phyloP scores from a whole-genome alignment of 2,888 invertebrate genomes.

The Cephus rjabovi region DNA sequence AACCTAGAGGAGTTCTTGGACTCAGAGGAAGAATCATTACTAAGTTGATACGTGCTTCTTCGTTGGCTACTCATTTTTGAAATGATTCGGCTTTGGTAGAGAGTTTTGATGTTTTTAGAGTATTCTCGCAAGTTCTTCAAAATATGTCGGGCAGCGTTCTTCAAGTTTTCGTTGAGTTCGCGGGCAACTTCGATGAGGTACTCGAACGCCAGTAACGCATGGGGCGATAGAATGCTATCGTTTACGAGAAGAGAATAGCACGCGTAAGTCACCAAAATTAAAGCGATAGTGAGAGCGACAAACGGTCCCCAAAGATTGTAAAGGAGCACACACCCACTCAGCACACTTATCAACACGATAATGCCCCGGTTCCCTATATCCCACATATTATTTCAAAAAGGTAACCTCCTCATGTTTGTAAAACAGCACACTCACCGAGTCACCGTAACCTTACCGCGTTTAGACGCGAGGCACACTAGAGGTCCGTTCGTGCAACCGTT shows the following conservation, averaged over 20 bases:
- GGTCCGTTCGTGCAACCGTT: too few species aligned
- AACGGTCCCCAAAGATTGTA: constrained; percentile 56
- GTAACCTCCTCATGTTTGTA: constrained; percentile 61
- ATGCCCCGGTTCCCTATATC: constrained; percentile 55
- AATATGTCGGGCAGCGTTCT: neutral
- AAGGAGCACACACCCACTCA: constrained; percentile 53
- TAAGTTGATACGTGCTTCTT: constrained; percentile 47
- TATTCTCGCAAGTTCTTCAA: neutral
- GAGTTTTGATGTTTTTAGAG: neutral
- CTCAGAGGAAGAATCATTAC: constrained; percentile 37
- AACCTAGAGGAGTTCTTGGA: constrained; percentile 31
- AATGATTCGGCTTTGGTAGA: constrained; percentile 20
- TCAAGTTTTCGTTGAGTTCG: constrained; percentile 26
- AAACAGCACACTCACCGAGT: constrained; percentile 55
- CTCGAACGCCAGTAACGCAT: constrained; percentile 39
- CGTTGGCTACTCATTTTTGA: constrained; percentile 43
- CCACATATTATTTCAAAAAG: constrained; percentile 63
- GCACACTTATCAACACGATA: constrained; percentile 53
- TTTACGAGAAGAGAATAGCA: constrained; percentile 55
- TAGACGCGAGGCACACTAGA: constrained; percentile 3
- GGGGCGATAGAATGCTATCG: constrained; percentile 55
- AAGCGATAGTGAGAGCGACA: constrained; percentile 44
- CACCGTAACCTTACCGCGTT: constrained; percentile 43
- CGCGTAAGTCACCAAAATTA: constrained; percentile 51
- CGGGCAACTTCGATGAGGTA: constrained; percentile 32